A percentile compares a stretch with the other conserved stretches of the same genome.
These are phyloP conservation scores for Lysiphlebus fabarum DNA, from an alignment of 1,140 invertebrate genomes.

Conservation along the genomic window DNA sequence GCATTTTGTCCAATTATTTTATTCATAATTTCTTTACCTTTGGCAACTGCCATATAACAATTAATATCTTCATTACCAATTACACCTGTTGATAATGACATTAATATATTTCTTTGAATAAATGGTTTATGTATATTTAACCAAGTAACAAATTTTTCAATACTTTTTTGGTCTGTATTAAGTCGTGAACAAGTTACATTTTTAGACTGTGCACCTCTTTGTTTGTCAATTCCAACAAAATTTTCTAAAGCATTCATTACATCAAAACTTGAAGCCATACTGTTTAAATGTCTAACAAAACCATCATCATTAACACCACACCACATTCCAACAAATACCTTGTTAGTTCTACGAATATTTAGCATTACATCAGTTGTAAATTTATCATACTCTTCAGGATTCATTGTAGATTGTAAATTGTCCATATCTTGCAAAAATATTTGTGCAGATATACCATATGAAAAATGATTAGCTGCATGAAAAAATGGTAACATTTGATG, in stretches of 20 bases:
- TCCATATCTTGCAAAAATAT: slow-evolving; percentile 40
- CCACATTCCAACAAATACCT: slow-evolving; percentile 45
- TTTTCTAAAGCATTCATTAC: slow-evolving; percentile 27
- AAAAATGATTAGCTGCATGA: no score
- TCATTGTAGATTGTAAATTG: slow-evolving; percentile 44
- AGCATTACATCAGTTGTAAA: slow-evolving; percentile 40
- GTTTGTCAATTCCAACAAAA: slow-evolving; percentile 20
- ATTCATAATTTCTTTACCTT: slow-evolving; percentile 32
- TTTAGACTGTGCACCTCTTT: slow-evolving; percentile 28
- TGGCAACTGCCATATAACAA: slow-evolving; percentile 43
- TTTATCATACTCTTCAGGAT: slow-evolving; percentile 31
- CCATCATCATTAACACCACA: slow-evolving; percentile 40
- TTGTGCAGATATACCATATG: no score
- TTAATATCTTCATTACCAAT: slow-evolving; percentile 43
- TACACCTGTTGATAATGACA: slow-evolving; percentile 44
- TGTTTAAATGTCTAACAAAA: slow-evolving; percentile 25
- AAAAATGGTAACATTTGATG: no score
- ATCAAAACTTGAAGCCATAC: slow-evolving; percentile 11
- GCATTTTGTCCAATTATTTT: slow-evolving; percentile 22
- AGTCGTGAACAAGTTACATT: slow-evolving; percentile 33
- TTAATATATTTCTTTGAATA: slow-evolving; percentile 11
- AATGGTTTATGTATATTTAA: background rate
- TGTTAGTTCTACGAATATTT: slow-evolving; percentile 41
- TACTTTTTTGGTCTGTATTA: slow-evolving; percentile 32
- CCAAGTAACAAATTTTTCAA: slow-evolving; percentile 17